phyloP scores from a whole-genome alignment of 2,113 vertebrate species.

The Antigone vipio region DNA sequence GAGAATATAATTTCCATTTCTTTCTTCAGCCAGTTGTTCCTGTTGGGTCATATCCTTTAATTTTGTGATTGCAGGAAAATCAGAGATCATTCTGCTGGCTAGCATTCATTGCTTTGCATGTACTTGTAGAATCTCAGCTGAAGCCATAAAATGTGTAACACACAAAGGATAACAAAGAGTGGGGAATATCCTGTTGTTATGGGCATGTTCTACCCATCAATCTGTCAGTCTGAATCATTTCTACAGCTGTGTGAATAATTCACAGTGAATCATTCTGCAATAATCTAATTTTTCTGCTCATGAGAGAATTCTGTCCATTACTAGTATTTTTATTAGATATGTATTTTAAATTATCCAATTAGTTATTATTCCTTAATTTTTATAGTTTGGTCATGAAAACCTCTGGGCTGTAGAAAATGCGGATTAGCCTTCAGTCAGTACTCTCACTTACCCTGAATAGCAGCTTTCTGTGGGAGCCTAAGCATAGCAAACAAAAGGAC shows the following conservation, averaged over 20 bases:
- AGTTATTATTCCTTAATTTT: not conserved
- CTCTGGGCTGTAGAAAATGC: not conserved
- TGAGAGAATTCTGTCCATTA: not conserved
- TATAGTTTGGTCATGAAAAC: not conserved
- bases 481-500: not conserved
- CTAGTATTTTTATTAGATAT: not conserved
- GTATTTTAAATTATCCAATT: not conserved
- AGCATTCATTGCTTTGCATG: not conserved
- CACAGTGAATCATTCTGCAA: slow-evolving; percentile 10
- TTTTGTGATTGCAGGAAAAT: not conserved
- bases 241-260: slow-evolving; percentile 31
- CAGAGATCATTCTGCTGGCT: not conserved
- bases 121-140: not conserved
- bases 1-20: not conserved
- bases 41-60: not conserved
- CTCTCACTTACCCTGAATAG: not conserved
- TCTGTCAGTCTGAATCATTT: slow-evolving; percentile 47
- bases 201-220: slow-evolving; percentile 6
- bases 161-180: slow-evolving; percentile 10
- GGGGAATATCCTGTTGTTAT: slow-evolving; percentile 30
- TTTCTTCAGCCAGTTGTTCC: not conserved
- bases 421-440: not conserved
- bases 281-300: slow-evolving; percentile 21
- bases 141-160: not conserved
- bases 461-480: not conserved